Evolutionary conservation across 2,113 vertebrate species (phyloP).

Genomic region (Heliornis fulica): DNA sequence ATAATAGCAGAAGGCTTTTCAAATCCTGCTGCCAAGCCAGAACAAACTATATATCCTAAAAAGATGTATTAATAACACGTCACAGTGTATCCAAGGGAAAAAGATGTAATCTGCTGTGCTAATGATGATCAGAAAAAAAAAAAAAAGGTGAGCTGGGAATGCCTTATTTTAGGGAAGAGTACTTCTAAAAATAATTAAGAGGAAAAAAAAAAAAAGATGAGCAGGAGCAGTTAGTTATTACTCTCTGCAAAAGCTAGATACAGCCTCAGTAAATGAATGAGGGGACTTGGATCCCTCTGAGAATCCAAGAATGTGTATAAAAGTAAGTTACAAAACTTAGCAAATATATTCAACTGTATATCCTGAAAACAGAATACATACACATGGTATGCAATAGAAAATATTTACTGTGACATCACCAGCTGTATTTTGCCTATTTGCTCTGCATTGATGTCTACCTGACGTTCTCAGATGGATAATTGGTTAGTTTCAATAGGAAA

Average conservation of each 20-base stretch:
- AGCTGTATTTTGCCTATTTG: background rate
- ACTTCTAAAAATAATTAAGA: background rate
- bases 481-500: background rate
- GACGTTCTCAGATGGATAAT: background rate
- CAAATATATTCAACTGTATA: background rate
- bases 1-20: background rate
- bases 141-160: background rate
- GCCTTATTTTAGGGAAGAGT: background rate
- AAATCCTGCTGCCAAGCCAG: background rate
- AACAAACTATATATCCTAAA: background rate
- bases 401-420: background rate
- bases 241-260: background rate
- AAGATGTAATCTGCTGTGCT: background rate
- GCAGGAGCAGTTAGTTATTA: background rate
- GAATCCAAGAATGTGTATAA: background rate
- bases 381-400: background rate
- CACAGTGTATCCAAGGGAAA: background rate
- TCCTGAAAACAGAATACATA: background rate
- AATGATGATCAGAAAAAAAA: background rate
- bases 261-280: background rate
- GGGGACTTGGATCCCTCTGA: background rate
- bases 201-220: background rate
- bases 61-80: background rate
- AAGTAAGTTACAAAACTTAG: background rate
- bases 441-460: background rate